Percentiles rank a stretch among this genome's conserved stretches.
Evolutionary conservation across 1,140 invertebrate species (phyloP).

Genomic region (Potamilus streckersoni): DNA sequence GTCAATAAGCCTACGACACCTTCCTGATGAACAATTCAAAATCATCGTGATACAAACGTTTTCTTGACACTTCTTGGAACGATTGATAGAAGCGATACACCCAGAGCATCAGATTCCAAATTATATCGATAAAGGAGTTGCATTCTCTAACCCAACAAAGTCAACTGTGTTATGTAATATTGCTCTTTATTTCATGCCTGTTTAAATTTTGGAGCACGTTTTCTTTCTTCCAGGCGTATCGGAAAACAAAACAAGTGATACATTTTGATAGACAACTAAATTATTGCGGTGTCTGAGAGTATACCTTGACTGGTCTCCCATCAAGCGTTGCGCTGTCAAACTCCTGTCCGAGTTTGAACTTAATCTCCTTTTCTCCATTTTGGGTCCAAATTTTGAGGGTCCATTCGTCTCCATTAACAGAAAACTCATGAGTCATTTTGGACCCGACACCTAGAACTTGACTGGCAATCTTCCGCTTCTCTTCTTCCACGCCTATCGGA

Average conservation of each 20-base stretch:
- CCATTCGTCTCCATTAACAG: conserved; percentile 76
- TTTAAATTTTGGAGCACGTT: neutral
- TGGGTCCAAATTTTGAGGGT: conserved; percentile 81
- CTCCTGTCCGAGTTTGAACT: conserved; percentile 81
- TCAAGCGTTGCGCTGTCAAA: conserved; percentile 87
- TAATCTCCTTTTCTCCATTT: conserved; percentile 81
- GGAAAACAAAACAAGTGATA: no score
- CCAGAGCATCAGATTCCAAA: no score
- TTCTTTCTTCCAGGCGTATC: neutral
- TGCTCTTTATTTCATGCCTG: neutral
- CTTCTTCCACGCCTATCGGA: conserved; percentile 19
- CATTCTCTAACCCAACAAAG: neutral
- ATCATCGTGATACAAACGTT: no score
- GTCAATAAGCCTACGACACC: neutral
- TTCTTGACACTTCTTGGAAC: no score
- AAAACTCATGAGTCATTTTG: conserved; percentile 79
- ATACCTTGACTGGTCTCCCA: conserved; percentile 80
- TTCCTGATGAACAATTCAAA: neutral
- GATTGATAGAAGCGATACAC: no score
- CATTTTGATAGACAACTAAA: no score
- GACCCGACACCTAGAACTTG: conserved; percentile 71
- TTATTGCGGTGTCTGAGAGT: no score
- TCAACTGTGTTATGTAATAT: neutral
- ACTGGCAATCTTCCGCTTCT: conserved; percentile 19
- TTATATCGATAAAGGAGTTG: neutral